phyloP scores from a whole-genome alignment of 2,113 vertebrate species.

The Hydrolagus affinis region DNA sequence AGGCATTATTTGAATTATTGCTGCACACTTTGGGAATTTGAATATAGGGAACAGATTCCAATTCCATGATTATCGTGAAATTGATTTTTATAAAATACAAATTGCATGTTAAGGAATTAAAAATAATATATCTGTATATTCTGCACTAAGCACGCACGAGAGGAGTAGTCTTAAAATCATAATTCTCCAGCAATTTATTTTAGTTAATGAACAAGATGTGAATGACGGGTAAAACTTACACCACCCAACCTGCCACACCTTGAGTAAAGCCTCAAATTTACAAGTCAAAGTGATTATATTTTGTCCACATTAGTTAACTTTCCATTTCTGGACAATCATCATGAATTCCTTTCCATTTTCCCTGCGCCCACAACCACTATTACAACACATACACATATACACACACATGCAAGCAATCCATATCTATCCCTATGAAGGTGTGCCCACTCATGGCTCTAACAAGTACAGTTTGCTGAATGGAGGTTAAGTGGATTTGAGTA shows the following conservation, averaged over 20 bases:
- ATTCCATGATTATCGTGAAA: not conserved
- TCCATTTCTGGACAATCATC: not conserved
- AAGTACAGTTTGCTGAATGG: no score
- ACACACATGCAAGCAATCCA: no score
- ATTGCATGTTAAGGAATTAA: not conserved
- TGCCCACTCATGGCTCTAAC: no score
- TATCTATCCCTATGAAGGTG: no score
- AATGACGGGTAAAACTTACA: not conserved
- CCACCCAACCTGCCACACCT: not conserved
- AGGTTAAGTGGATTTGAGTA: not conserved
- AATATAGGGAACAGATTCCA: not conserved
- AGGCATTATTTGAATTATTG: no score
- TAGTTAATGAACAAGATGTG: not conserved
- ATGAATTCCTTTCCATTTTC: no score
- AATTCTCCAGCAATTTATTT: not conserved
- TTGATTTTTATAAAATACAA: slow-evolving; percentile 10
- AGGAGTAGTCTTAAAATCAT: not conserved
- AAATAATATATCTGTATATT: not conserved
- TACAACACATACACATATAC: no score
- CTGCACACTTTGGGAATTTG: no score
- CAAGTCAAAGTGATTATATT: not conserved
- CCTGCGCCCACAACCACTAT: no score
- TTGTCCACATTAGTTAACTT: not conserved
- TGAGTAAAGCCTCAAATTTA: not conserved
- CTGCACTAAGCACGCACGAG: not conserved